These are phyloP conservation scores for Zenarchopterus dispar DNA, from an alignment of 2,797 vertebrate genomes.

Conservation along the genomic window DNA sequence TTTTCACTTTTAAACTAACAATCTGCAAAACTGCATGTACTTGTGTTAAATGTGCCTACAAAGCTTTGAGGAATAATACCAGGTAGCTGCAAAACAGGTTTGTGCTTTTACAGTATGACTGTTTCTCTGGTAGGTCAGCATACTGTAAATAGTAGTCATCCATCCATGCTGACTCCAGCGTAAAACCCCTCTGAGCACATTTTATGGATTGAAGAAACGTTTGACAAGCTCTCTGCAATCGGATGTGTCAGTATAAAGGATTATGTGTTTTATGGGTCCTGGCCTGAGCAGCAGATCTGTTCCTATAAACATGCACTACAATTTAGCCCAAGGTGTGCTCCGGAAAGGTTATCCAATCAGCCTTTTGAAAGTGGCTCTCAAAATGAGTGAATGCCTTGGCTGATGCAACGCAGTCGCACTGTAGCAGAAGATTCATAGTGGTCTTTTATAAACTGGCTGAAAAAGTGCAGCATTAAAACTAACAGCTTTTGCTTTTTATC, in stretches of 20 bases:
- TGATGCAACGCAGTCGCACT: constrained; percentile 27
- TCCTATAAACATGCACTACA: constrained; percentile 79
- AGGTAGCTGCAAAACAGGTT: background rate
- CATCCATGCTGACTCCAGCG: constrained; percentile 58
- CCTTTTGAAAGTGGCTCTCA: constrained; percentile 71
- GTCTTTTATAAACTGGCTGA: constrained; percentile 18
- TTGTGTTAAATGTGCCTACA: background rate
- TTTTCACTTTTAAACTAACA: too few relatives aligned
- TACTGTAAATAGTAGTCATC: constrained; percentile 70
- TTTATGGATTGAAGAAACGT: constrained; percentile 78
- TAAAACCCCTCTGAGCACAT: constrained; percentile 66
- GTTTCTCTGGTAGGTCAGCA: constrained; percentile 59
- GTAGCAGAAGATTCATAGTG: constrained; percentile 2
- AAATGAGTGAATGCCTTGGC: constrained; percentile 62
- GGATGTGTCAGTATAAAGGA: constrained; percentile 81
- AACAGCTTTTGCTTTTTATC: constrained; percentile 26
- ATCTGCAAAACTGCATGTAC: background rate
- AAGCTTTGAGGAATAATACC: background rate
- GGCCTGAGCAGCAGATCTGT: constrained; percentile 64
- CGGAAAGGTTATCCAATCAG: constrained; percentile 78
- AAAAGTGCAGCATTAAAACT: constrained; percentile 23
- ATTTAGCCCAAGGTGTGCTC: constrained; percentile 68
- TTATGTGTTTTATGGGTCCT: constrained; percentile 75
- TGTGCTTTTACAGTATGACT: constrained; percentile 33
- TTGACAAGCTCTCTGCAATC: constrained; percentile 75